Percentiles rank a stretch among this genome's conserved stretches.
Evolutionary conservation across 2,113 vertebrate genomes (phyloP).

Genomic region (Triplophysa dalaica): DNA sequence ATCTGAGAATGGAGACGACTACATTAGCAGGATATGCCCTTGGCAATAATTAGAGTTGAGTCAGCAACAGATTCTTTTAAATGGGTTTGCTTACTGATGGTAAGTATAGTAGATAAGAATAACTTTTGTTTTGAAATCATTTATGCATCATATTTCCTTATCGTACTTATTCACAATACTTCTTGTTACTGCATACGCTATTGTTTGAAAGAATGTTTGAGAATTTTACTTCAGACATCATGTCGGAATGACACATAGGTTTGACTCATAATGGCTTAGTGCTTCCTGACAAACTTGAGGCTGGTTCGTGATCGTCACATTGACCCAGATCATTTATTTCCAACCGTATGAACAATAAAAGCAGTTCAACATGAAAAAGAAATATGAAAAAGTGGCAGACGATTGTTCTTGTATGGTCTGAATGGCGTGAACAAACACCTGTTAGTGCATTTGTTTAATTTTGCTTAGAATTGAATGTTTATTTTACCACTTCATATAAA

Average conservation of each 20-base stretch:
- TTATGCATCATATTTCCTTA: not conserved
- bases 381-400: not conserved
- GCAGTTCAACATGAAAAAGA: not conserved
- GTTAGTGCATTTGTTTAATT: conserved; percentile 12
- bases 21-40: not conserved
- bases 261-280: conserved; percentile 7
- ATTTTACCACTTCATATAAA: no score
- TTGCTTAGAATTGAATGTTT: not conserved
- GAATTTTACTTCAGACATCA: not conserved
- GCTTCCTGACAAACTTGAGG: not conserved
- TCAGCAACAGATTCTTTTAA: not conserved
- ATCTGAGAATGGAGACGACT: not conserved
- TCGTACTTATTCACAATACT: not conserved
- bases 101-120: not conserved
- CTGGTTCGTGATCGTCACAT: not conserved
- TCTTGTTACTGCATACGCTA: not conserved
- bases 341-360: no score
- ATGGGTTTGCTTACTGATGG: not conserved
- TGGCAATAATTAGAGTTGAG: not conserved
- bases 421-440: not conserved
- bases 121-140: not conserved
- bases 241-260: not conserved
- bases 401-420: not conserved
- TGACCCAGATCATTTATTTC: no score
- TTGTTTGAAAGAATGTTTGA: not conserved